Evolutionary conservation across 2,888 invertebrate genomes (phyloP).

Genomic region (Loripinus fragilis): DNA sequence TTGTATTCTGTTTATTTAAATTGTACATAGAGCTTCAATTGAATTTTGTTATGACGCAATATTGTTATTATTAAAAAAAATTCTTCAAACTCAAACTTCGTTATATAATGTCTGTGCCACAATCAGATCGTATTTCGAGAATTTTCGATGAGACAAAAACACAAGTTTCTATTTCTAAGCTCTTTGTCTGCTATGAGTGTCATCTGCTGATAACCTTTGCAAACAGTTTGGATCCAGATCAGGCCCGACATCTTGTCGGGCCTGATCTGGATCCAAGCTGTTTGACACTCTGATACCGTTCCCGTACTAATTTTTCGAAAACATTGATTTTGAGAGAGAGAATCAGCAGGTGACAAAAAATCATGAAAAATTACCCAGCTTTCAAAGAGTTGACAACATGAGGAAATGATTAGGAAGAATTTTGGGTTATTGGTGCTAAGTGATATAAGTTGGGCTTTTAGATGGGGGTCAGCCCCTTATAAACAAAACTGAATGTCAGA

Average conservation of each 20-base stretch:
- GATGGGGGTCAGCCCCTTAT: too few relatives aligned
- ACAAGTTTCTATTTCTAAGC: background rate
- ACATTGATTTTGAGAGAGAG: too few relatives aligned
- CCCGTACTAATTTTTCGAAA: too few relatives aligned
- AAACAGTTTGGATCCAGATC: background rate
- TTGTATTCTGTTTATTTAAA: constrained; percentile 9
- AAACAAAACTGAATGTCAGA: too few relatives aligned
- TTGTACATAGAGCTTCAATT: constrained; percentile 6
- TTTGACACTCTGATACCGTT: too few relatives aligned
- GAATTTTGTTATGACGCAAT: constrained; percentile 16
- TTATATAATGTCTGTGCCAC: background rate
- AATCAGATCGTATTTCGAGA: background rate
- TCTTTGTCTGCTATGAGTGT: background rate
- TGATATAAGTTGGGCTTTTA: too few relatives aligned
- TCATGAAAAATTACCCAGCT: too few relatives aligned
- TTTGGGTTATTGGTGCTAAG: too few relatives aligned
- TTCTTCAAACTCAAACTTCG: background rate
- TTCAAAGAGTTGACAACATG: too few relatives aligned
- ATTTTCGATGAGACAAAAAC: too few relatives aligned
- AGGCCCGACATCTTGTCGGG: background rate
- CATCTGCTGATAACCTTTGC: background rate
- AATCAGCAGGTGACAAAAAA: too few relatives aligned
- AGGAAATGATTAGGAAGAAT: too few relatives aligned
- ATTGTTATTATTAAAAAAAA: constrained; percentile 15
- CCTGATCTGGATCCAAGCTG: background rate